Evolutionary conservation across 2,113 vertebrate species (phyloP), one percentile per base, ranked within the genome.

Genomic region (Cynocephalus volans): DNA sequence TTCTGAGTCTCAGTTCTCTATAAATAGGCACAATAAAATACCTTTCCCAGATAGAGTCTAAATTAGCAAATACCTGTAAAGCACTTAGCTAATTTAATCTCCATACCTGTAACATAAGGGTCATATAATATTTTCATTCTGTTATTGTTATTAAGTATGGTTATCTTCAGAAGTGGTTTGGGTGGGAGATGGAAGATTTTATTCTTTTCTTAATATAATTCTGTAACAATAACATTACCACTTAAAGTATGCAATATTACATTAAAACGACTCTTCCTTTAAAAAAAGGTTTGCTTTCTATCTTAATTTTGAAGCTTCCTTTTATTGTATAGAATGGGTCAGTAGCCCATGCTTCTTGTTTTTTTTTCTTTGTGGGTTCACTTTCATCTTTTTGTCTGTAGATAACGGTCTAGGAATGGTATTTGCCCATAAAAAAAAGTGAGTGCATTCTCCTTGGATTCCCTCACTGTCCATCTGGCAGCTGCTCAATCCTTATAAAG

Each of bases 161-260:
- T 21, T 17, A 33, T 50, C 48, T 24, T 26, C 17, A 94, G n/a
- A 31, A 92, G 6, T 10, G 1, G 1, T 2, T 70, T 82, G 3
- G 5, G 3, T 90, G 24, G 8, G 28, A 79, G 8, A 72, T 24
- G 4, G 33, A 65, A 23, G 24, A 41, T 33, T 24, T 31, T 64
- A 48, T 62, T 48, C 15, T 67, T 80, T 91, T 80, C 11, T 69
- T 72, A 81, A 76, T 48, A 14, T 33, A 96, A 60, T 36, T 88
- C 6, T 82, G 24, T 36, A 79, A 23, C 3, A 69, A 6, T 33
- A 80, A 77, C 9, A 58, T 48, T 76, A 19, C 58, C 23, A 76
- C 13, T 93, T 80, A 67, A 24, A 64, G 0, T 31, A n/a, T 23
- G 5, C 3, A 24, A 7, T 67, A 85, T 2, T 90, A 73, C 2